A percentile compares a stretch with the other conserved stretches of the same genome.
Conservation (phyloP, 2,113 vertebrate genomes). For the Microtus richardsoni region DNA sequence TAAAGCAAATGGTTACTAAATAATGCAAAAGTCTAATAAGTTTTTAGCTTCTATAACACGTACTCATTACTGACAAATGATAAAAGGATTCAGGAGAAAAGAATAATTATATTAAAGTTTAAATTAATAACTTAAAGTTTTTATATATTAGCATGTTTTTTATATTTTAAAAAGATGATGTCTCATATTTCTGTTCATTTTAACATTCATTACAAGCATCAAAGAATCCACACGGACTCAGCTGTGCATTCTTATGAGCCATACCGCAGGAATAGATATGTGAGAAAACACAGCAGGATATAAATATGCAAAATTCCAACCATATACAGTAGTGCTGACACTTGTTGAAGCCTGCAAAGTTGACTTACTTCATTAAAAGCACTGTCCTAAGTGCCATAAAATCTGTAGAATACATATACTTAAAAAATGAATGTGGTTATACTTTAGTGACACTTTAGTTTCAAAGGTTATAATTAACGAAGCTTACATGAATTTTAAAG, state of each 20-base stretch:
- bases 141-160: slow-evolving; percentile 9
- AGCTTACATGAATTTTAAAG: background rate
- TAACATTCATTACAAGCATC: background rate
- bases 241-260: background rate
- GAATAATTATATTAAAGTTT: slow-evolving; percentile 20
- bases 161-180: background rate
- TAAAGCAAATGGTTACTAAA: slow-evolving; percentile 32
- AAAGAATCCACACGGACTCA: background rate
- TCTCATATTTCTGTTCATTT: background rate
- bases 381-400: background rate
- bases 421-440: background rate
- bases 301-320: background rate
- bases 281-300: background rate
- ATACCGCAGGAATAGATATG: background rate
- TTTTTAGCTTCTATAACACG: background rate
- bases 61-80: slow-evolving; percentile 23
- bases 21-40: slow-evolving; percentile 22
- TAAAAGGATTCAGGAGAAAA: background rate
- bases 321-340: background rate
- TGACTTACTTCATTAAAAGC: background rate
- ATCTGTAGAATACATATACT: background rate
- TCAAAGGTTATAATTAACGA: slow-evolving; percentile 6
- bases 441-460: slow-evolving; percentile 21
- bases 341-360: slow-evolving; percentile 16
- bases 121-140: background rate